Percentiles rank a stretch among this genome's conserved stretches.
Evolutionary conservation across 1,140 invertebrate species (phyloP).

Genomic region (Sarcophaga bullata): DNA sequence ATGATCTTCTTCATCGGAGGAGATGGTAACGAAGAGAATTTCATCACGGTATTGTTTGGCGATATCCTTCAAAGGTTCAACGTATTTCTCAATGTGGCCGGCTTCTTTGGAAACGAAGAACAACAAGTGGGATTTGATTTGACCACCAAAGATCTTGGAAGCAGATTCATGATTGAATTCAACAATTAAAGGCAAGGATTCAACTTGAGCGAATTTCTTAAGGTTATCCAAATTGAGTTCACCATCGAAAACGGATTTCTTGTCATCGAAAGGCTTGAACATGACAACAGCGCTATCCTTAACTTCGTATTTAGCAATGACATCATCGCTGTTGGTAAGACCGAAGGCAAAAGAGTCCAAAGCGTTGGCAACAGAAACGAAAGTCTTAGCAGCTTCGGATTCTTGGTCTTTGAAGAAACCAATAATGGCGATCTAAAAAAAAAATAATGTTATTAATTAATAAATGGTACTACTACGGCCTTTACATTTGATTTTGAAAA

Average conservation of each 20-base stretch:
- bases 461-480: background rate
- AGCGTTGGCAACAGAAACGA: conserved; percentile 79
- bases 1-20: conserved; percentile 96
- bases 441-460: background rate
- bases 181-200: conserved; percentile 91
- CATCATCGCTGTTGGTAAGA: conserved; percentile 80
- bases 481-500: background rate
- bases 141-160: conserved; percentile 97
- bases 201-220: conserved; percentile 84
- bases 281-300: conserved; percentile 59
- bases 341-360: conserved; percentile 92
- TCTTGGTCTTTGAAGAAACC: conserved; percentile 94
- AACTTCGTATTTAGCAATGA: conserved; percentile 70
- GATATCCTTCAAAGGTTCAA: conserved; percentile 79
- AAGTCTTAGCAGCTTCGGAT: conserved; percentile 83
- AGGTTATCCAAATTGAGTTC: conserved; percentile 76
- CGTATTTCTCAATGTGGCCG: conserved; percentile 82
- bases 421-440: conserved; percentile 78
- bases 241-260: conserved; percentile 80
- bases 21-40: conserved; percentile 95
- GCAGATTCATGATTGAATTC: conserved; percentile 98
- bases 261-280: conserved; percentile 90
- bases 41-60: conserved; percentile 91
- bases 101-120: conserved; percentile 93
- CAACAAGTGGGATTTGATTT: conserved; percentile 95